These are phyloP conservation scores for Venustaconcha ellipsiformis DNA, from an alignment of 1,140 invertebrate genomes.

Conservation along the genomic window DNA sequence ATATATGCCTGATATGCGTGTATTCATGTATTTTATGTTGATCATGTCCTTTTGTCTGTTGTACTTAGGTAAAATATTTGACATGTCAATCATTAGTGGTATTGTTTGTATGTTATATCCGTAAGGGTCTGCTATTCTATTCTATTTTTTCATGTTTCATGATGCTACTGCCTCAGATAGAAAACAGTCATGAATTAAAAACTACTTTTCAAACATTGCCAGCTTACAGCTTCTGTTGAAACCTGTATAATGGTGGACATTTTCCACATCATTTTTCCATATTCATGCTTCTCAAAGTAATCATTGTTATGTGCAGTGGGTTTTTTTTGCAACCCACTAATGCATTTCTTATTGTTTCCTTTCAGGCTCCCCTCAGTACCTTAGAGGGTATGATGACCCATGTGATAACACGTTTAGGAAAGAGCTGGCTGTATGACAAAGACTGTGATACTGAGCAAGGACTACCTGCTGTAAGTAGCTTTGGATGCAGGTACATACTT, in stretches of 20 bases:
- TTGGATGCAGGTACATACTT: not conserved
- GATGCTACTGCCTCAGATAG: too few species aligned
- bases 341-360: not conserved
- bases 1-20: too few species aligned
- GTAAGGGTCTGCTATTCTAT: not conserved
- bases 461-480: conserved; percentile 57
- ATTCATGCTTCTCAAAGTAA: too few species aligned
- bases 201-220: not conserved
- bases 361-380: conserved; percentile 37
- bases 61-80: too few species aligned
- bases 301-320: not conserved
- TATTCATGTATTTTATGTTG: too few species aligned
- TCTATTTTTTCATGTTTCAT: not conserved
- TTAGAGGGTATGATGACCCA: conserved; percentile 66
- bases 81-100: too few species aligned
- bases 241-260: too few species aligned
- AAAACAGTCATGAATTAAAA: not conserved
- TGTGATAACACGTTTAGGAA: conserved; percentile 71
- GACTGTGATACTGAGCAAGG: conserved; percentile 52
- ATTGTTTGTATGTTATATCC: not conserved
- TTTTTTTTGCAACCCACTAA: not conserved
- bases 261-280: too few species aligned
- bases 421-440: conserved; percentile 72
- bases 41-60: too few species aligned
- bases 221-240: too few species aligned